Conservation (phyloP, 1,140 invertebrate genomes). For the Drosophila pruinosa region DNA sequence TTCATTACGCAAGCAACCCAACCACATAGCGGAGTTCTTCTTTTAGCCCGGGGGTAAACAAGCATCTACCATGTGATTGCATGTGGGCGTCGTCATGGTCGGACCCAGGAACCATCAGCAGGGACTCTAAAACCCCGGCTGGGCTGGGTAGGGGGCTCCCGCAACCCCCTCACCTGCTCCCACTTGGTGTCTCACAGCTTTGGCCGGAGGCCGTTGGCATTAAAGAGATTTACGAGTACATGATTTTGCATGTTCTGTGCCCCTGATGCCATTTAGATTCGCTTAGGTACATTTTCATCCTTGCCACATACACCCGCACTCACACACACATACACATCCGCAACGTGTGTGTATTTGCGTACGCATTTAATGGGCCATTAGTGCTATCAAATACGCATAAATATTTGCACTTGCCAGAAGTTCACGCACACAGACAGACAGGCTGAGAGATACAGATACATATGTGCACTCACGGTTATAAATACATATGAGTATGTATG, state of each 20-base stretch:
- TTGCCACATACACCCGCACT: constrained; percentile 32
- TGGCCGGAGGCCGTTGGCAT: constrained; percentile 73
- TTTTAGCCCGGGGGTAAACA: constrained; percentile 56
- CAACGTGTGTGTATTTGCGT: constrained; percentile 73
- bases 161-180: constrained; percentile 20
- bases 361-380: constrained; percentile 80
- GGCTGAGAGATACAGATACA: constrained; percentile 12
- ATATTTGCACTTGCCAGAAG: constrained; percentile 74
- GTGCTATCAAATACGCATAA: constrained; percentile 81
- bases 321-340: background rate
- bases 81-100: constrained; percentile 35
- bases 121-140: constrained; percentile 6
- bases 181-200: constrained; percentile 40
- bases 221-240: constrained; percentile 80
- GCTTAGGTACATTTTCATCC: constrained; percentile 81
- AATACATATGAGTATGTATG: background rate
- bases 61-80: constrained; percentile 60
- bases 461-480: constrained; percentile 18
- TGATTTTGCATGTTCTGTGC: constrained; percentile 81
- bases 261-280: constrained; percentile 80
- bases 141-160: background rate
- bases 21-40: constrained; percentile 26
- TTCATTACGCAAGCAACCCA: constrained; percentile 61
- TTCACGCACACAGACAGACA: constrained; percentile 32
- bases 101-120: constrained; percentile 6